Evolutionary conservation across 2,797 vertebrate species (phyloP), one percentile per base, ranked within the genome.

Genomic region (Sebastes flavidus): DNA sequence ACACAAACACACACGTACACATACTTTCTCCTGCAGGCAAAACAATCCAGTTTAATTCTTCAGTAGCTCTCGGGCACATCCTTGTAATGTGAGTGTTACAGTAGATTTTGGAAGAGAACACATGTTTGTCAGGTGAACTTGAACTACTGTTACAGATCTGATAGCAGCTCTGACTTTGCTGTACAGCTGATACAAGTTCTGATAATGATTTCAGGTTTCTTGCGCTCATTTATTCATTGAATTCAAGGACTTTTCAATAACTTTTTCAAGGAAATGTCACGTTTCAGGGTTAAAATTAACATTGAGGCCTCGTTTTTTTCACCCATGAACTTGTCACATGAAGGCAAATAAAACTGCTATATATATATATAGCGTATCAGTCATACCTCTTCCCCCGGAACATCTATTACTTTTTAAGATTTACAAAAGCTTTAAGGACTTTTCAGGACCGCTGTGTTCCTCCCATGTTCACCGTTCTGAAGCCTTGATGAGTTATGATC

Each of bases 1-100:
- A 52, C 49, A n/a, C 20, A 52, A 9, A n/a, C 49, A 5, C 49
- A 42, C 59, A 32, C 36, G 10, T 27, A 4, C 61, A 55, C 14
- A 38, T 27, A 20, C 65, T 59, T 55, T 56, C 9, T 25, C 56
- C 69, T 71, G 25, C 42, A 69, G 60, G 54, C 58, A 77, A 78
- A 82, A 75, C 36, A 0, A 59, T 63, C 81, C 60, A 46, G 76
- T 79, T 77, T 22, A 12, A 22, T 34, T 22, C 10, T 60, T 22
- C 34, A 20, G 49, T 7, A 9, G 36, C 25, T 72, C 49, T 32
- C 34, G 3, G 18, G 18, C 12, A 3, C 32, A 20, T 24, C 10
- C 34, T 54, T 16, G 30, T 49, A 49, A n/a, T 49, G 8, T 20
- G 18, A 49, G 46, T 52, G n/a, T 20, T 20, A 30, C 12, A 12